Percentiles rank a stretch among this genome's conserved stretches.
phyloP scores from a whole-genome alignment of 2,797 vertebrate species.

The Dendrocincla tyrannina region DNA sequence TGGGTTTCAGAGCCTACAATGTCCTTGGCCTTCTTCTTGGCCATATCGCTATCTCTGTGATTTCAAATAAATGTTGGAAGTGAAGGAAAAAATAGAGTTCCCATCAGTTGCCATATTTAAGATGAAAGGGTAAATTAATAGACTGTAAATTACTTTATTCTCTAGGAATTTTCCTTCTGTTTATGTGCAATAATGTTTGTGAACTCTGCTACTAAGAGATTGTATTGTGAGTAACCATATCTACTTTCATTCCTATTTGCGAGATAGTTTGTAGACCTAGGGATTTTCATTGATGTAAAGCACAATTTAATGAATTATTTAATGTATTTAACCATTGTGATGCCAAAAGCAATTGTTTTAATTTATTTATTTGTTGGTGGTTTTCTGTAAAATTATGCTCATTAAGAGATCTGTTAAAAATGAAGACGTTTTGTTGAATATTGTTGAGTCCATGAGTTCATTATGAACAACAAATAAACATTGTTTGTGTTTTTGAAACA shows the following conservation, averaged over 20 bases:
- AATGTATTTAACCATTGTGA: slow-evolving; percentile 84
- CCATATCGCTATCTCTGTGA: not conserved
- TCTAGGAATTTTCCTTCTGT: slow-evolving; percentile 66
- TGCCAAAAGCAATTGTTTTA: slow-evolving; percentile 79
- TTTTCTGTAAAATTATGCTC: slow-evolving; percentile 76
- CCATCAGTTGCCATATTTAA: slow-evolving; percentile 67
- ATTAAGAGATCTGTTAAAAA: slow-evolving; percentile 78
- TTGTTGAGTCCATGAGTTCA: slow-evolving; percentile 62
- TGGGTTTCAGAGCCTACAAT: not conserved
- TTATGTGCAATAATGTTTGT: slow-evolving; percentile 79
- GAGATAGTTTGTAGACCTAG: slow-evolving; percentile 75
- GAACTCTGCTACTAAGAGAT: slow-evolving; percentile 76
- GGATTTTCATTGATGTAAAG: slow-evolving; percentile 77
- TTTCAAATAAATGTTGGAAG: slow-evolving; percentile 56
- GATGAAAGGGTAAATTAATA: slow-evolving; percentile 68
- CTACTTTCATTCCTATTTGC: slow-evolving; percentile 75
- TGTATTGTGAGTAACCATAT: slow-evolving; percentile 76
- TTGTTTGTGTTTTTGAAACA: slow-evolving; percentile 57
- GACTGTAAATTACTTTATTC: slow-evolving; percentile 70
- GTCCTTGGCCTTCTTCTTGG: not conserved
- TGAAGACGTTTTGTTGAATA: slow-evolving; percentile 66
- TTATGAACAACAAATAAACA: slow-evolving; percentile 69
- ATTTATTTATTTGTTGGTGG: slow-evolving; percentile 80
- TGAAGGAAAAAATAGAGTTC: slow-evolving; percentile 41
- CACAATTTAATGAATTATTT: slow-evolving; percentile 85